Evolutionary conservation across 2,113 vertebrate species (phyloP), one percentile per base, ranked within the genome.

Genomic region (Microtus montanus): DNA sequence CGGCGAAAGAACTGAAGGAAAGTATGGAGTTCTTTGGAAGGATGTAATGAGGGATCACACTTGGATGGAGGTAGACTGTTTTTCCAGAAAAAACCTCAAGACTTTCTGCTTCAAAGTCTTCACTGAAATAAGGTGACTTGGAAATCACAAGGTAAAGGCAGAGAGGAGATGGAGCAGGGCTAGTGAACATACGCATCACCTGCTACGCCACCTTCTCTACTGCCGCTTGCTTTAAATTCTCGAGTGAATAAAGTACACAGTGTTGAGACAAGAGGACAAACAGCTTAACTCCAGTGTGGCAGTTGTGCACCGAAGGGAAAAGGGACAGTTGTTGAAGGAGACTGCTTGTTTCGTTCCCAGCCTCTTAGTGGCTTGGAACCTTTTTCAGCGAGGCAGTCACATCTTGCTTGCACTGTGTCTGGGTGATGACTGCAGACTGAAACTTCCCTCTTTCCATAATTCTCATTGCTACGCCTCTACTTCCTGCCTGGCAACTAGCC

Each of bases 21-120:
- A 35, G 17, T 33, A 68, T 54, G 86, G 20, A 88, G 66, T 92
- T 95, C 77, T 95, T 95, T 91, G 86, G 28, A 80, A 92, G 58
- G 87, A 24, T 90, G 5, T 17, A 88, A 74, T 5, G 35, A 14
- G 6, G 28, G 10, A 89, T 89, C 47, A 95, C 75, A 70, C 82
- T 90, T 63, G 70, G 44, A 58, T 86, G 7, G 38, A 92, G 19
- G n/a, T 41, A 49, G 58, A 84, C n/a, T 9, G 24, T 87, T 85
- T 41, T 47, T 47, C 47, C 47, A 47, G 47, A 47, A 47, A 47
- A 54, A 95, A 95, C 90, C 44, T 35, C 33, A n/a, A 47, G n/a
- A 28, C 35, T 94, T 91, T n/a, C 28, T 44, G 10, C 5, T 35
- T 64, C 2, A 64, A 30, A 84, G 26, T 84, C 15, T 84, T 84